Percentiles rank a stretch among this genome's conserved stretches.
Conservation (phyloP, 2,113 vertebrate genomes). For the Neogale vison region DNA sequence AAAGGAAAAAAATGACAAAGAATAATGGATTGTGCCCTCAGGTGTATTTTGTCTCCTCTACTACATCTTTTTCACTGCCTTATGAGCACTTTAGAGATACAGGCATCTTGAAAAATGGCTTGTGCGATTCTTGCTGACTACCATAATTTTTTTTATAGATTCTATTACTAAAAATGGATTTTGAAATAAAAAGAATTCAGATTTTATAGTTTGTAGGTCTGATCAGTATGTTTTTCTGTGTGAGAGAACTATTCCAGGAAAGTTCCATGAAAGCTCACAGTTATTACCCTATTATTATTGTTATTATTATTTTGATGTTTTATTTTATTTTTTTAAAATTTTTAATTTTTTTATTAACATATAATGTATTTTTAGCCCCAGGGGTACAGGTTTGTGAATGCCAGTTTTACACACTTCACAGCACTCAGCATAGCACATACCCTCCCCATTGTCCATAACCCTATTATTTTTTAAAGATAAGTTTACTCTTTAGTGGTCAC, state of each 20-base stretch:
- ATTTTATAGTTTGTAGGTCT: background rate
- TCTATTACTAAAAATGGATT: background rate
- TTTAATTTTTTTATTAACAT: no score
- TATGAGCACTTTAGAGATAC: background rate
- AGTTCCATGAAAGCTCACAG: background rate
- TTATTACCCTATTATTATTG: background rate
- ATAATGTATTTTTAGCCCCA: no score
- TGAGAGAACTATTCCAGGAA: background rate
- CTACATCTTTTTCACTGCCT: background rate
- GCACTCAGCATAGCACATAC: no score
- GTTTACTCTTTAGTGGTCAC: background rate
- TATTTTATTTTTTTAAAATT: no score
- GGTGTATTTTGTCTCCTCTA: conserved; percentile 11
- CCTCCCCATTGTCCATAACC: no score
- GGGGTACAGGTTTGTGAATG: no score
- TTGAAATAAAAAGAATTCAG: background rate
- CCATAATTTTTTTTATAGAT: background rate
- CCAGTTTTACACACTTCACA: no score
- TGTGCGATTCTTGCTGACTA: background rate
- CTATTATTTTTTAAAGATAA: conserved; percentile 44
- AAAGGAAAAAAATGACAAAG: background rate
- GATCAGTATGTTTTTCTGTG: background rate
- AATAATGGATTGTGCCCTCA: background rate
- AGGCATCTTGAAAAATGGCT: background rate
- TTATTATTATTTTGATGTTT: no score